Base-by-base conservation (phyloP, 2,888 invertebrate species). In the Antitype chi region DNA sequence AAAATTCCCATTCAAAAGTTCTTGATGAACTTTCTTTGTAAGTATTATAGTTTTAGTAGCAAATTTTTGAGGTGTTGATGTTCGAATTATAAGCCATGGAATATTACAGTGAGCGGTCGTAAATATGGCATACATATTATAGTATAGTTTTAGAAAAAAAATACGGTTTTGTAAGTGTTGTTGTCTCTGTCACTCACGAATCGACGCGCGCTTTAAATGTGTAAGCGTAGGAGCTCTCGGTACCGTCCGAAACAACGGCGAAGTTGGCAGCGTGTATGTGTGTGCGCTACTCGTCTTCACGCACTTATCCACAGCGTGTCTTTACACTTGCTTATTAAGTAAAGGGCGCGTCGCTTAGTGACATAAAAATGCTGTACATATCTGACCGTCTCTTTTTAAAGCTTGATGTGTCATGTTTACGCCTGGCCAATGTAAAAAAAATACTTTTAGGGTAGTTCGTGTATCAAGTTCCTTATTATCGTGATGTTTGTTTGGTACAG, bases 1-100 rank as follows among this genome's bases (percentile, higher is more conserved):
- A 78, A 88, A 47, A 53, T 87, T 87, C 81, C 84, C 75, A 83
- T 80, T 81, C 5, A 72, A 53, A 72, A 80, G 87, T 85, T 87
- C 81, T 78, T 57, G 6, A 74, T 78, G 81, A 83, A 83, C 81
- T 83, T 76, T 66, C 60, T 81, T 57, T 52, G 63, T 86, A 72
- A 70, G 80, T 78, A 81, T 82, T 79, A n/a, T 82, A 85, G 74
- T 75, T 55, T 76, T 81, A 80, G 71, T 85, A 81, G 66, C 43
- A 71, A 76, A 59, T 78, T 8, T 73, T 80, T 66, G 68, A 63
- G 23, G 43, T n/a, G 32, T n/a, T 57, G 20, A 68, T 17, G n/a
- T 32, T 68, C 68, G 32, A n/a, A 2, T 77, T 80, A 8, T 20
- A 62, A 63, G 78, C 57, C 43, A 68, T 82, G 52, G 82, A 82